Evolutionary conservation across 2,888 invertebrate species (phyloP), one percentile per base, ranked within the genome.

Genomic region (Zelleria hepariella): DNA sequence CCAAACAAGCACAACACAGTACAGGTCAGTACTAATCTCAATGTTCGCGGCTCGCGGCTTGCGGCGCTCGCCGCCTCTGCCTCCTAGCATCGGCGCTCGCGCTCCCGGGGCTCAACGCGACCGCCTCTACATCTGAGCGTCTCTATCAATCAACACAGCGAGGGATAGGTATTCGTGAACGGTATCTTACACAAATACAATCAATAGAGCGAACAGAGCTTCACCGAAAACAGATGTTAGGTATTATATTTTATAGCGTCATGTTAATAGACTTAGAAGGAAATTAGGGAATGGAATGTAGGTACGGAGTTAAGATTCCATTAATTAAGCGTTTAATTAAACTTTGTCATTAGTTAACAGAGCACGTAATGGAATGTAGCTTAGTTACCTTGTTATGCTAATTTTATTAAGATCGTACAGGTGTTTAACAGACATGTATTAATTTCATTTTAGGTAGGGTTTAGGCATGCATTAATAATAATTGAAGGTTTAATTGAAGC

Each of bases 1-100:
- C 86, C 87, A 86, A 86, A 86, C 85, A 87, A 88, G 86, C 85
- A 85, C 78, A 86, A 86, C 82, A 86, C 76, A 80, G 85, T 82
- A 82, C 85, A 82, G 73, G 80, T 87, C 86, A 87, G 85, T 88
- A 82, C 80, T 80, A 79, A 82, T 82, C 83, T 77, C 79, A 77
- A 80, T 76, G 72, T 78, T 82, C 32, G 32, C 32, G 73, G 78
- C 74, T 32, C 23, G 55, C 51, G 26, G 54, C 42, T 54, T 21
- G 23, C 23, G 10, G 56, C 32, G 49, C 58, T 62, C 65, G 51
- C 61, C 63, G 60, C 61, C n/a, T n/a, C n/a, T n/a, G n/a, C n/a
- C n/a, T 42, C 32, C 32, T 42, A 42, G 32, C 32, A 32, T 6
- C 60, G 65, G 68, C 64, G 63, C 65, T 63, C 71, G 6, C 65